Conservation (phyloP, 2,113 vertebrate genomes). For the Otocyon megalotis region DNA sequence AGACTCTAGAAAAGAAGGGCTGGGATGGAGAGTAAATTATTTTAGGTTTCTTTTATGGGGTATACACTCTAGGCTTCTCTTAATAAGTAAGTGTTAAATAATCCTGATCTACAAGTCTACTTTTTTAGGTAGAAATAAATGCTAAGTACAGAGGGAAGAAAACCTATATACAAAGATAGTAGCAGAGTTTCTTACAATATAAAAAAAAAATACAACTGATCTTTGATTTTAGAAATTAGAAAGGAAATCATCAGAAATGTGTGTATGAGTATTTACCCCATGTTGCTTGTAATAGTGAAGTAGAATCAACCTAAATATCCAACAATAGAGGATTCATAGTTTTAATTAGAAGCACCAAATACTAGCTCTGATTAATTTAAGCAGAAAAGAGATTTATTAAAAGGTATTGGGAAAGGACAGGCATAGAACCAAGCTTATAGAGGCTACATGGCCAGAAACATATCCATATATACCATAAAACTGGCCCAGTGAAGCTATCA, state of each 20-base stretch:
- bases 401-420: background rate
- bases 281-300: background rate
- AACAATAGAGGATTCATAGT: background rate
- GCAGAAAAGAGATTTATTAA: background rate
- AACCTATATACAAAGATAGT: background rate
- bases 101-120: background rate
- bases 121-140: conserved; percentile 42
- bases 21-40: background rate
- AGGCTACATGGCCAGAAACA: background rate
- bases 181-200: conserved; percentile 21
- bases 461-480: background rate
- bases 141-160: background rate
- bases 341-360: background rate
- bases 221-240: conserved; percentile 54
- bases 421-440: background rate
- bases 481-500: background rate
- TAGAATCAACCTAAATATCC: background rate
- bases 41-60: background rate
- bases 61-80: background rate
- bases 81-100: conserved; percentile 59
- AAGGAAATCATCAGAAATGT: conserved; percentile 34
- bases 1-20: background rate
- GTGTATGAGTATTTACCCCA: background rate
- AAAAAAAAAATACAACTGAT: background rate
- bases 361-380: background rate